These are phyloP conservation scores for Lamellibrachia columna DNA, from an alignment of 2,888 invertebrate species.

Conservation along the genomic window DNA sequence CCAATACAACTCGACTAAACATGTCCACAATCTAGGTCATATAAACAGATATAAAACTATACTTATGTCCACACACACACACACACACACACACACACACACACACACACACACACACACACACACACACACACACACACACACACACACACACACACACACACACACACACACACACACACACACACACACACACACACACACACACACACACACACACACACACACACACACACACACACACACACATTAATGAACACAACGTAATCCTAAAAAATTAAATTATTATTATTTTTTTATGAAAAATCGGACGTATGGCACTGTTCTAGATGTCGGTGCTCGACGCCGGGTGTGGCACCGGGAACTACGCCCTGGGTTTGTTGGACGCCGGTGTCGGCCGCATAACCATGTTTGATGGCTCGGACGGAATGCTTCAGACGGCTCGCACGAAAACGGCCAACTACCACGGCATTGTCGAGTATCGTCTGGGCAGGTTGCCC, in stretches of 20 bases:
- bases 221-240: not conserved
- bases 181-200: not conserved
- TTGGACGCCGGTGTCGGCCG: not conserved
- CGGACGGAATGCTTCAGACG: not conserved
- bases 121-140: not conserved
- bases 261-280: too few species aligned
- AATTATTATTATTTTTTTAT: too few species aligned
- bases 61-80: not conserved
- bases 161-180: not conserved
- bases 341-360: not conserved
- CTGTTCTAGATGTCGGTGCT: not conserved
- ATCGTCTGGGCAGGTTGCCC: not conserved
- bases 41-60: not conserved
- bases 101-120: not conserved
- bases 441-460: not conserved
- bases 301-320: not conserved
- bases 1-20: not conserved
- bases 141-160: slow-evolving; percentile 1
- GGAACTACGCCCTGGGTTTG: not conserved
- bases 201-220: not conserved
- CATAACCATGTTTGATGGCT: not conserved
- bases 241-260: too few species aligned
- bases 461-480: not conserved
- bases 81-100: not conserved
- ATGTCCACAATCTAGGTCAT: not conserved